A percentile compares a stretch with the other conserved stretches of the same genome.
phyloP scores from a whole-genome alignment of 2,113 vertebrate genomes.

The Sarotherodon lohbergeri region DNA sequence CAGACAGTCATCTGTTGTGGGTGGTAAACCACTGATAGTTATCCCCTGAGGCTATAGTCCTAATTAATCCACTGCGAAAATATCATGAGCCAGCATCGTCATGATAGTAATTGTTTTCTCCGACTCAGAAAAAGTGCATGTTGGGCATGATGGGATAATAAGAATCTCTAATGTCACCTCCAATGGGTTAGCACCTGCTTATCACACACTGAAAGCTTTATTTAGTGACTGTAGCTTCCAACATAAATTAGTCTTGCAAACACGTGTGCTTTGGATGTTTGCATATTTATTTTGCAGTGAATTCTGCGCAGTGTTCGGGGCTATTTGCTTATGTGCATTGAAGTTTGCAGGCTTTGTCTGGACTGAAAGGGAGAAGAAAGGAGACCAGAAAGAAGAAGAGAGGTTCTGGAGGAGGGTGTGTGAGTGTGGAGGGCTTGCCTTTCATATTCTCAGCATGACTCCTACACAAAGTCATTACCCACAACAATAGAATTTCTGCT shows the following conservation, averaged over 20 bases:
- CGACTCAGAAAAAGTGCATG: constrained; percentile 18
- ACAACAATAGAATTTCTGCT: constrained; percentile 64
- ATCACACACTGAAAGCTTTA: constrained; percentile 18
- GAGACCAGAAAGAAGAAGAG: background rate
- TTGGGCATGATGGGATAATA: constrained; percentile 31
- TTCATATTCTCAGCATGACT: constrained; percentile 55
- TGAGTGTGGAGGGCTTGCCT: background rate
- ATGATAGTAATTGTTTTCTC: constrained; percentile 55
- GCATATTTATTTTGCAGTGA: background rate
- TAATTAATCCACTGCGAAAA: constrained; percentile 43
- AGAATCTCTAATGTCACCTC: constrained; percentile 19
- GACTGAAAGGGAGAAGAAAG: background rate
- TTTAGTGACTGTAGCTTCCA: background rate
- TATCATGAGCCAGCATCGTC: constrained; percentile 7
- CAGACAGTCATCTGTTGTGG: constrained; percentile 34
- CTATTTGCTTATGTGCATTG: background rate
- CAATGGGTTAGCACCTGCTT: constrained; percentile 22
- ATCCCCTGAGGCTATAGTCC: constrained; percentile 29
- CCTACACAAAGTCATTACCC: constrained; percentile 55
- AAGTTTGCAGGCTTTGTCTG: background rate
- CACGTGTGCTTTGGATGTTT: background rate
- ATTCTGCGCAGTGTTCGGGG: background rate
- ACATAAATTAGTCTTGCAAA: background rate
- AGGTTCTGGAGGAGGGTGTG: background rate
- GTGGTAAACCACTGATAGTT: constrained; percentile 43